These are phyloP conservation scores for Falco cherrug DNA, from an alignment of 2,797 vertebrate species.

Conservation along the genomic window DNA sequence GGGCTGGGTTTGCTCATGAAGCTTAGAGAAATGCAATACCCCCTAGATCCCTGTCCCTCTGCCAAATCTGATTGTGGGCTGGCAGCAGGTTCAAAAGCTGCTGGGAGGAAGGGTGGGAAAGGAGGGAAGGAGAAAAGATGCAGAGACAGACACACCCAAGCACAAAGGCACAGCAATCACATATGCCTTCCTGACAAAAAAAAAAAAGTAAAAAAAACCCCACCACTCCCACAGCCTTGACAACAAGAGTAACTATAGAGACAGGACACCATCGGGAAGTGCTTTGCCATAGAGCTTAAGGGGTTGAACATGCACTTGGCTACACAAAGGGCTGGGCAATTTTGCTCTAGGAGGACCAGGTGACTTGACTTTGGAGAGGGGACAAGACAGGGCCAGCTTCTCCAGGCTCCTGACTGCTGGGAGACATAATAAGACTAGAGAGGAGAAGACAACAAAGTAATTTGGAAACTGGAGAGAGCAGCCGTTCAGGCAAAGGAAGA, in stretches of 20 bases:
- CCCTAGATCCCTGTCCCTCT: neutral
- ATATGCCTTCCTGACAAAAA: neutral
- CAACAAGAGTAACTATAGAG: slow-evolving; percentile 53
- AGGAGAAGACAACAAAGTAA: neutral
- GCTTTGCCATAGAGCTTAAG: neutral
- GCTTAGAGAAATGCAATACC: neutral
- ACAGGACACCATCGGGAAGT: neutral
- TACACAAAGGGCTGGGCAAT: neutral
- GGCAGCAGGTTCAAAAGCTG: slow-evolving; percentile 51
- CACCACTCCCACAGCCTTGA: slow-evolving; percentile 28
- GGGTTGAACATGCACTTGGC: neutral
- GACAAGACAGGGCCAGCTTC: neutral
- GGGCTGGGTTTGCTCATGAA: neutral
- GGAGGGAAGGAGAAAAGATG: slow-evolving; percentile 36
- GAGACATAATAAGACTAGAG: neutral
- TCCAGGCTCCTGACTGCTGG: neutral
- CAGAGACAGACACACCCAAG: neutral
- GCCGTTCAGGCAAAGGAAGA: slow-evolving; percentile 12
- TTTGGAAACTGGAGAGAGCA: neutral
- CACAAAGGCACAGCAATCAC: neutral
- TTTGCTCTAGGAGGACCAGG: neutral
- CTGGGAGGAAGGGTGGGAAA: slow-evolving; percentile 52
- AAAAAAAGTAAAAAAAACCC: neutral
- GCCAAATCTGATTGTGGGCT: slow-evolving; percentile 32
- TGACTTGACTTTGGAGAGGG: neutral